A percentile compares a stretch with the other conserved stretches of the same genome.
These are phyloP conservation scores for Portevinia maculata DNA, from an alignment of 2,888 invertebrate species.

Conservation along the genomic window DNA sequence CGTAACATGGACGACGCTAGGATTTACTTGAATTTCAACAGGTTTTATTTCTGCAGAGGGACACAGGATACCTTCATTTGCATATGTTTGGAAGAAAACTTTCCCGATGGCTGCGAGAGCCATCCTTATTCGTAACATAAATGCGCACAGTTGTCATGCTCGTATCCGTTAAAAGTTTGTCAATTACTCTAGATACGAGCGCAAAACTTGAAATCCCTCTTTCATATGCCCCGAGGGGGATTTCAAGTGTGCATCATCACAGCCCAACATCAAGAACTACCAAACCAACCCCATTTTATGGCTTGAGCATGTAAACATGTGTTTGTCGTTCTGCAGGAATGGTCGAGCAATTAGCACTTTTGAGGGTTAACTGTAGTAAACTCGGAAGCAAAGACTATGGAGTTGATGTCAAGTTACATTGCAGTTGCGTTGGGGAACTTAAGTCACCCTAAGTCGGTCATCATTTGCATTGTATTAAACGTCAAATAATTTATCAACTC, in stretches of 20 bases:
- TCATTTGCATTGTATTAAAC: not conserved
- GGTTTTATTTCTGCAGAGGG: constrained; percentile 24
- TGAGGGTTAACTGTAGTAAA: constrained; percentile 10
- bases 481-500: not conserved
- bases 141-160: constrained; percentile 17
- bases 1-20: constrained; percentile 41
- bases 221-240: not conserved
- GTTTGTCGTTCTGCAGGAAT: constrained; percentile 12
- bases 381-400: constrained; percentile 27
- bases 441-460: not conserved
- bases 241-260: not conserved
- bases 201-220: constrained; percentile 13
- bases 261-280: not conserved
- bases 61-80: constrained; percentile 16
- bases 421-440: not conserved
- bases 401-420: constrained; percentile 38
- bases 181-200: constrained; percentile 65
- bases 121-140: constrained; percentile 11
- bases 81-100: constrained; percentile 25
- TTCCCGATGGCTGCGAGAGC: constrained; percentile 10
- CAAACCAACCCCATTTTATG: not conserved
- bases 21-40: constrained; percentile 64
- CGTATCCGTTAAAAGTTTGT: constrained; percentile 59
- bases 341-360: constrained; percentile 46
- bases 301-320: constrained; percentile 36